Conservation (phyloP, 1,140 invertebrate species). For the Orussus abietinus region DNA sequence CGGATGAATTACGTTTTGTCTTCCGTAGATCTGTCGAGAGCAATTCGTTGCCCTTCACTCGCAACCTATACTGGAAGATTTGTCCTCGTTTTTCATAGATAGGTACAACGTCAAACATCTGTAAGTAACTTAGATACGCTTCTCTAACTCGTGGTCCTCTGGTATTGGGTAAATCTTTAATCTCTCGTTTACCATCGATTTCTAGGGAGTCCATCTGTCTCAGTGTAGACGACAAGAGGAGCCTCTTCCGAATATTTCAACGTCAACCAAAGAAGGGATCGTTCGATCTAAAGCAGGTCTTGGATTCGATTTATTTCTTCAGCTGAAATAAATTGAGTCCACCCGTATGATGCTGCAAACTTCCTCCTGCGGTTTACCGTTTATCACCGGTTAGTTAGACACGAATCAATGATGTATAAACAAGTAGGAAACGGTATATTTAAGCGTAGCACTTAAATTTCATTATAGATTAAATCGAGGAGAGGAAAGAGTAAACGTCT, state of each 20-base stretch:
- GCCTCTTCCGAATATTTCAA: constrained; percentile 60
- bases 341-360: too few relatives aligned
- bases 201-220: constrained; percentile 53
- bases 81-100: constrained; percentile 72
- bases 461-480: too few relatives aligned
- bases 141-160: constrained; percentile 6
- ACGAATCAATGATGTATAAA: too few relatives aligned
- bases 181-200: constrained; percentile 53
- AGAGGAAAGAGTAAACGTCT: too few relatives aligned
- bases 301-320: constrained; percentile 80
- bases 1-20: constrained; percentile 25
- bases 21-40: constrained; percentile 85
- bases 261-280: constrained; percentile 68
- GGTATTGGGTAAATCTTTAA: background rate
- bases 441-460: too few relatives aligned
- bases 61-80: constrained; percentile 85
- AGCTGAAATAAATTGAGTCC: too few relatives aligned
- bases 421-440: too few relatives aligned
- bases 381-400: too few relatives aligned
- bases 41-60: constrained; percentile 95
- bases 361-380: too few relatives aligned
- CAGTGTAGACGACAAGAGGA: constrained; percentile 58
- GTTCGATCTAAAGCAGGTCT: constrained; percentile 71
- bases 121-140: constrained; percentile 7
- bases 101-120: constrained; percentile 56